Base-by-base conservation (phyloP, 1,140 invertebrate species). In the Temnothorax longispinosus region DNA sequence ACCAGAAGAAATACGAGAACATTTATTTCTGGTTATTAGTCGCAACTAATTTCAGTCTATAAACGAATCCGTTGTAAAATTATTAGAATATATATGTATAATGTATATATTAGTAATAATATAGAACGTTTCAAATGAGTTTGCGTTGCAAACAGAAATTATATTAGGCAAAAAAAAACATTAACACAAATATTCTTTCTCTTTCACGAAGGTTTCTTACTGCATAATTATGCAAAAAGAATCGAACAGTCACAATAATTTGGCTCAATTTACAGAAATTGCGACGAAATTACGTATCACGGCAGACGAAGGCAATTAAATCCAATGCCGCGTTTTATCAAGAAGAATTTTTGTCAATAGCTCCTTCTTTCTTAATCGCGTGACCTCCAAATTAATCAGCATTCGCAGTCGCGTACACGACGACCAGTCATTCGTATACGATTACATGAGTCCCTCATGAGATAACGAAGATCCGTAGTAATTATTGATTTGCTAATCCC, bases 401-500 rank as follows among this genome's bases (percentile, higher is more conserved):
- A 41, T 52, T 47, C 41, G 18, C 54, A 52, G 8, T 35, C 54
- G 60, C 41, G n/a, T 15, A 64, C 44, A 84, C 65, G 10, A 65
- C 62, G 50, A 86, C 75, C 72, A 6, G 27, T 88, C 58, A 81
- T 47, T 78, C 27, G 8, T 64, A 65, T 13, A 38, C 35, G 13
- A 78, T 90, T 90, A 90, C 75, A 60, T 47, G 72, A 74, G 6
- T 72, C 52, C 69, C 18, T 75, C 87, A 60, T 75, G 60, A 90
- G 44, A 90, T 90, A 86, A 90, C 78, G 38, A 87, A 88, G 82
- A 88, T 64, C 6, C 74, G 27, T 58, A 76, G 50, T 90, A 91
- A 91, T 88, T 84, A 90, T 90, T 91, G 78, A 91, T 91, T 88
- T 87, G 56, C 58, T 81, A 90, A 80, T 60, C 32, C 47, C 6